Conservation (phyloP, 2,113 vertebrate species). For the Caloenas nicobarica region DNA sequence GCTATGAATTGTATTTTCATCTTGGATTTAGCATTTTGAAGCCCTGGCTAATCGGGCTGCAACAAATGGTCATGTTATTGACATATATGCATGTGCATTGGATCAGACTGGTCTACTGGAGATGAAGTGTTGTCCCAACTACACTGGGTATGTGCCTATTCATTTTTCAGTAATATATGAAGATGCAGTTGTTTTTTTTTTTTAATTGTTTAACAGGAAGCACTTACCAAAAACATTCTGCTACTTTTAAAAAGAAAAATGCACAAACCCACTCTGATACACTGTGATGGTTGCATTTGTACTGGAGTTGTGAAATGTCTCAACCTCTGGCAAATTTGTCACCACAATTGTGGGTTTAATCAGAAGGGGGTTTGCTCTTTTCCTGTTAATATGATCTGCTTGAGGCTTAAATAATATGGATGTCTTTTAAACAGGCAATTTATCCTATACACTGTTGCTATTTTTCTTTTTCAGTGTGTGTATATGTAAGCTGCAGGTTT, state of each 20-base stretch:
- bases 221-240: neutral
- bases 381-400: neutral
- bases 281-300: neutral
- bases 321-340: neutral
- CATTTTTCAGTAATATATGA: neutral
- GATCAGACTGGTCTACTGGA: conserved; percentile 96
- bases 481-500: neutral
- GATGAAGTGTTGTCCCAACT: conserved; percentile 97
- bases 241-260: neutral
- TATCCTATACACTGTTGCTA: neutral
- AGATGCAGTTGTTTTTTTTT: neutral
- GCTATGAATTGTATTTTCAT: conserved; percentile 43
- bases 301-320: neutral
- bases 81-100: conserved; percentile 95
- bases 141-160: conserved; percentile 85
- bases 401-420: neutral
- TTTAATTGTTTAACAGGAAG: neutral
- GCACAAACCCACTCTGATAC: neutral
- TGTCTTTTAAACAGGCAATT: neutral
- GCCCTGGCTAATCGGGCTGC: conserved; percentile 90
- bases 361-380: neutral
- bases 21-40: conserved; percentile 88
- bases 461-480: neutral
- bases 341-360: neutral
- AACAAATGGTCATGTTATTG: conserved; percentile 91